Base-by-base conservation (phyloP, 2,888 invertebrate species). In the Axea sp. region DNA sequence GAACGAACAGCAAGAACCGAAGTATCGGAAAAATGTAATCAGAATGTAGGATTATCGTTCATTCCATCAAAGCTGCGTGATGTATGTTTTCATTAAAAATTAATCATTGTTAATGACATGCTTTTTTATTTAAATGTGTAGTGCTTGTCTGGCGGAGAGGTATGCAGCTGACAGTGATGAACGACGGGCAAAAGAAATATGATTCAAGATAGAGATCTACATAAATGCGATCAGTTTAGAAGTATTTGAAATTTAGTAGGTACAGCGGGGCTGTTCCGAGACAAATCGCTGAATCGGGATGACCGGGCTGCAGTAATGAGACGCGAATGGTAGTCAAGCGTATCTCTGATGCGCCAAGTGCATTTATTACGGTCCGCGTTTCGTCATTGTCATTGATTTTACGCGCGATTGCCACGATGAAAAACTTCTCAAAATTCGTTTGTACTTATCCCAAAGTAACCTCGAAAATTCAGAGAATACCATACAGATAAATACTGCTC, bases 371-470 rank as follows among this genome's bases (percentile, higher is more conserved):
- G 31, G 9, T 11, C 8, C 6, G 31, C 31, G 6, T 9, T 31
- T 11, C 9, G 11, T n/a, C 1, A 2, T 24, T 1, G 5, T 26
- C 26, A 43, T 26, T 26, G 14, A 43, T 26, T 26, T 43, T 22
- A 8, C 9, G n/a, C 26, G 14, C 33, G 3, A 17, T 17, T 6
- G 31, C 2, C 17, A 9, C n/a, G n/a, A n/a, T n/a, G n/a, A 41
- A 43, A 14, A 9, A 47, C 19, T 28, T 60, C 47, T 37, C 19
- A 49, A 47, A 47, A 47, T 60, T 37, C 47, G 28, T 60, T 47
- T 37, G 60, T 60, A 30, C 26, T 35, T 30, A 60, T 47, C 37
- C 9, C 3, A 17, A 39, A 37, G 47, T 22, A 60, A 51, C 51
- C 11, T 4, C 28, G 37, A 37, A 51, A 41, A 39, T 41, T 49